Base-by-base conservation (phyloP, 2,888 invertebrate genomes). In the Peribatodes rhomboidaria region DNA sequence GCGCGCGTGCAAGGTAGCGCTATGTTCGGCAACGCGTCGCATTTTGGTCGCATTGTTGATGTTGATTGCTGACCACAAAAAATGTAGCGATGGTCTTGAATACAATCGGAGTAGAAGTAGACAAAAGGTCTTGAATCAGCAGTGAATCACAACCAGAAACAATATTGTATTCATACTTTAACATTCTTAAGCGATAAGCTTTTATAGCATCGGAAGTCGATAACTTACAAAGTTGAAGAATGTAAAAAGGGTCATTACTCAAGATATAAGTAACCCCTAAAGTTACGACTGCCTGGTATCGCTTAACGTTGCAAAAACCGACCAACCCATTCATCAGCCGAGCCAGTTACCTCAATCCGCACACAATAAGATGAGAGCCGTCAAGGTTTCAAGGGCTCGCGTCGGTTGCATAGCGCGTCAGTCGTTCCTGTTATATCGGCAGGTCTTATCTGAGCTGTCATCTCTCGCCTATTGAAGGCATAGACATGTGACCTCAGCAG, bases 21-120 rank as follows among this genome's bases (percentile, higher is more conserved):
- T 90, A 87, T 90, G 88, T 91, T 89, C 87, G 91, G 90, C 82
- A 81, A 81, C 82, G 81, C 81, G 73, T 79, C 78, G 76, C 73
- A 70, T 74, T 82, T 82, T 84, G 81, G 85, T 79, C 80, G 85
- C 86, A 88, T 81, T 86, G 84, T 84, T 86, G 85, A 85, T 81
- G 81, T 80, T 81, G 66, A 66, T 59, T 27, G 61, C 35, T 59
- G 62, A 49, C 64, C 58, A 68, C 56, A 65, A 62, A 47, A 68
- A 68, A 67, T 60, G 31, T 46, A 53, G 35, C 52, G 42, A 52
- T 62, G 57, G 54, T 66, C 56, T 61, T 47, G 53, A 58, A 66
- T 61, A 49, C 49, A 65, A 67, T 62, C 57, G 46, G 62, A 62
- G 57, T 68, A 22, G 67, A 59, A 63, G 55, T 53, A 6, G 27